These are phyloP conservation scores for Propithecus coquereli DNA, from an alignment of 2,113 vertebrate genomes.

Conservation along the genomic window DNA sequence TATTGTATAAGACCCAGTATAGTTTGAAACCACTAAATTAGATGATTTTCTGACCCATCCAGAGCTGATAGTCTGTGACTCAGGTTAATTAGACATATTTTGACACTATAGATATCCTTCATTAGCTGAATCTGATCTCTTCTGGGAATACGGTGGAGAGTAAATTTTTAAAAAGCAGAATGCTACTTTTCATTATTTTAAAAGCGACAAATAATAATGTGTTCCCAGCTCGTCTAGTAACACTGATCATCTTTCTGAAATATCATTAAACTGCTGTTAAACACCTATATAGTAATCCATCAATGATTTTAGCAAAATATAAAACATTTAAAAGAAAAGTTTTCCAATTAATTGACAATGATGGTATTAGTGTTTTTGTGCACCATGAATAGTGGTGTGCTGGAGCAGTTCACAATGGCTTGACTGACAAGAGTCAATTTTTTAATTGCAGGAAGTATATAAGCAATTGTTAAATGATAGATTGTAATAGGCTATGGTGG, in stretches of 20 bases:
- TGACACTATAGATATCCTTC: neutral
- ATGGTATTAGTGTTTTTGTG: neutral
- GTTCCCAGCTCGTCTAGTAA: neutral
- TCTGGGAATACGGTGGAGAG: neutral
- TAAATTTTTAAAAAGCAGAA: neutral
- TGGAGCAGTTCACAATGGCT: neutral
- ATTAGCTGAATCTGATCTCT: neutral
- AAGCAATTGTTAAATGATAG: neutral
- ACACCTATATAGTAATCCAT: neutral
- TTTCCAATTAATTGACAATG: neutral
- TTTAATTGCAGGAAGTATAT: neutral
- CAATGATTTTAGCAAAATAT: neutral
- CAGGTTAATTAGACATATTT: neutral
- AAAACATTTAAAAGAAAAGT: neutral
- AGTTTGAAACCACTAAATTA: neutral
- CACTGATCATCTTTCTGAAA: neutral
- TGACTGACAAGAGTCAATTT: neutral
- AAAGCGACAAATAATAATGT: conserved; percentile 19
- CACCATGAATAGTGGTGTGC: neutral
- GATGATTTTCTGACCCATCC: neutral
- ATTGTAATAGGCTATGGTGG: neutral
- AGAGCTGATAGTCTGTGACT: neutral
- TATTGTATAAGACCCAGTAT: neutral
- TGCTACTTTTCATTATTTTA: conserved; percentile 1
- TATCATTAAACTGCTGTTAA: neutral